Conservation (phyloP, 92 coral and sea anemone species). For the Actinostola sp. region DNA sequence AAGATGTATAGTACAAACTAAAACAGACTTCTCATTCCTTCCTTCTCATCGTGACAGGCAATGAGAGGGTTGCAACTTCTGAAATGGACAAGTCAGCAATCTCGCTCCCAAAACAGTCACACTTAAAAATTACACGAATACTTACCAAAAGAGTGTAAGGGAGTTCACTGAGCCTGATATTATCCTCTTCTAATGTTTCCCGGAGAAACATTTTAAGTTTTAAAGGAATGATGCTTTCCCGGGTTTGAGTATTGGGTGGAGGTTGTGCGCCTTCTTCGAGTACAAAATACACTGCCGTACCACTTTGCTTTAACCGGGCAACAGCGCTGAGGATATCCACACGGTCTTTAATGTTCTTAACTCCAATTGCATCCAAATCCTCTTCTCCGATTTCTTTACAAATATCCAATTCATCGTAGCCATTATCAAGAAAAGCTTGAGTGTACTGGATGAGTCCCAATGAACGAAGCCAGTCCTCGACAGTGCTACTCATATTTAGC, state of each 20-base stretch:
- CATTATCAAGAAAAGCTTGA: conserved; percentile 97
- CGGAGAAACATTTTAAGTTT: conserved; percentile 73
- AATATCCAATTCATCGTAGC: conserved; percentile 96
- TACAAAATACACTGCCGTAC: conserved; percentile 94
- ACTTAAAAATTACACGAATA: neutral
- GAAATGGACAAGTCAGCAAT: too few relatives aligned
- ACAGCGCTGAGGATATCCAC: conserved; percentile 90
- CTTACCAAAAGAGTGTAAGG: conserved; percentile 90
- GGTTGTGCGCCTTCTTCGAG: conserved; percentile 67
- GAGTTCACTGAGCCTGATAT: conserved; percentile 60
- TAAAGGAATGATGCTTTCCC: conserved; percentile 75
- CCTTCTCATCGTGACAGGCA: too few relatives aligned
- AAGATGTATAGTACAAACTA: too few relatives aligned
- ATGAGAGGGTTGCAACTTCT: too few relatives aligned
- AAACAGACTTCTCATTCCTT: too few relatives aligned
- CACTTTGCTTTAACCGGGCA: conserved; percentile 72
- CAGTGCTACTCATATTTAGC: conserved; percentile 66
- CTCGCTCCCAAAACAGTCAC: too few relatives aligned
- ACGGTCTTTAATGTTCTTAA: conserved; percentile 82
- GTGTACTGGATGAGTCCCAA: conserved; percentile 88
- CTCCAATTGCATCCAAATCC: conserved; percentile 99
- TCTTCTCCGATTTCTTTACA: conserved; percentile 98
- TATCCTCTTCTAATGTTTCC: conserved; percentile 80
- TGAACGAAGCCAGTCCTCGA: conserved; percentile 99
- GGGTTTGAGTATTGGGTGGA: conserved; percentile 60